Evolutionary conservation across 2,113 vertebrate species (phyloP), one percentile per base, ranked within the genome.

Genomic region (Thamnophis sirtalis): DNA sequence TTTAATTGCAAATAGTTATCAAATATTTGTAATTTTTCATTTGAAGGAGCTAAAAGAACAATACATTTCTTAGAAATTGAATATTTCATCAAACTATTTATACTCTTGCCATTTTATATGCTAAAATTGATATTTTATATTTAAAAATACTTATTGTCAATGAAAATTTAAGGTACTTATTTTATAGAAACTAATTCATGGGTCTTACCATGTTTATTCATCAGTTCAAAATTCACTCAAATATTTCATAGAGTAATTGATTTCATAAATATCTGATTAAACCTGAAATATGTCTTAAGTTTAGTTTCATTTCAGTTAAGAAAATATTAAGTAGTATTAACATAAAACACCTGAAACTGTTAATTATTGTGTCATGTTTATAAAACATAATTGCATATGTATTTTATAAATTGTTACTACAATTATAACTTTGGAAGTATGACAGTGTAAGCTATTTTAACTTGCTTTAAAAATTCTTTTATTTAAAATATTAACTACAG

Each of bases 371-470:
- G 33, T 0, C 51, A 89, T 43, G n/a, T 24, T 73, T 84, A 90
- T 88, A 93, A 93, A 19, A 88, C 93, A 55, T 55, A 84, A 60
- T 58, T 54, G 80, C 43, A 91, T 21, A 5, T 38, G 28, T 24
- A 68, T 87, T 33, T 94, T 87, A 33, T 24, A 91, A 87, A 49
- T 48, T 91, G 38, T 63, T 90, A 94, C 91, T 50, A 95, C 89
- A 93, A 93, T 90, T 95, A 94, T 33, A 91, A 55, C 88, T 88
- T 93, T 93, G 87, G 91, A 90, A 63, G 21, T 56, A 92, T 28
- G 2, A 73, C 68, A 90, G 87, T 93, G 92, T 90, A 94, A 88
- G 73, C 10, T 49, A 38, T 91, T 87, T 63, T 53, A 92, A 87
- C 60, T 26, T 92, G 87, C 90, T 92, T 93, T 90, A 84, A 54